These are phyloP conservation scores for Crax fasciolata DNA, from an alignment of 2,797 vertebrate genomes.

Conservation along the genomic window DNA sequence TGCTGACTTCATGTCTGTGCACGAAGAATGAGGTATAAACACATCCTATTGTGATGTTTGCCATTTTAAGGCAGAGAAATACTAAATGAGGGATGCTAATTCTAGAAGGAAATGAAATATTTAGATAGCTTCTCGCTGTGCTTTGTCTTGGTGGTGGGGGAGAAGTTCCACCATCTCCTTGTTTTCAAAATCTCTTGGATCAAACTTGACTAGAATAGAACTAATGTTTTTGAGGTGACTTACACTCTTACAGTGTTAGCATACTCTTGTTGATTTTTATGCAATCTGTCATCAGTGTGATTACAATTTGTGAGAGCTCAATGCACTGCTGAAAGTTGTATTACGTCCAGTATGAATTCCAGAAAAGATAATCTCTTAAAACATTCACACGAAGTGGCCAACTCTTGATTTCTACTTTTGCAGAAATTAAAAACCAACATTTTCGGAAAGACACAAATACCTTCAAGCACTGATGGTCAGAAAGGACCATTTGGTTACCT, in stretches of 20 bases:
- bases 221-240: neutral
- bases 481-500: neutral
- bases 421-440: neutral
- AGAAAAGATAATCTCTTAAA: neutral
- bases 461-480: neutral
- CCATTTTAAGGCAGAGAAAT: slow-evolving; percentile 12
- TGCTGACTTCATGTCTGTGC: neutral
- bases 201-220: neutral
- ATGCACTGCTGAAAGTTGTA: neutral
- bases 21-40: neutral
- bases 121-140: neutral
- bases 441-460: neutral
- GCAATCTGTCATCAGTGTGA: neutral
- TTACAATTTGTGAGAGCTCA: neutral
- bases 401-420: neutral
- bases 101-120: neutral
- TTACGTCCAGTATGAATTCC: neutral
- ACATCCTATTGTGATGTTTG: slow-evolving; percentile 1
- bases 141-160: neutral
- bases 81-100: slow-evolving; percentile 22
- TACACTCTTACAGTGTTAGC: neutral
- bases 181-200: neutral
- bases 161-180: neutral
- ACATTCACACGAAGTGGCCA: neutral
- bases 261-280: neutral